Base-by-base conservation (phyloP, 2,888 invertebrate genomes). In the Carterocephalus palaemon region DNA sequence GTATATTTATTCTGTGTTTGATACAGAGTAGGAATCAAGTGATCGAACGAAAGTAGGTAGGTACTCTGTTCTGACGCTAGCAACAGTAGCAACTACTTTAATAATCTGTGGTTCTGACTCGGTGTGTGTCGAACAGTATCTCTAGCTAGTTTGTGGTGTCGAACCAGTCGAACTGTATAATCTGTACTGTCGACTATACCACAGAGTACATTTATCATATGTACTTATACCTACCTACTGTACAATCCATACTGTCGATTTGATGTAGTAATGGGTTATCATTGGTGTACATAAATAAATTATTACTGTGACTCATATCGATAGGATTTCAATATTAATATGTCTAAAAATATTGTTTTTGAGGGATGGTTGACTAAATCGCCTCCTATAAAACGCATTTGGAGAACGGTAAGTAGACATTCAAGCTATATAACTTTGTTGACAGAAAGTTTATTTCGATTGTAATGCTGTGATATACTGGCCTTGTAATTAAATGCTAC, bases 301-400 rank as follows among this genome's bases (percentile, higher is more conserved):
- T 57, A 49, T 57, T 59, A 61, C 59, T 62, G 66, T 74, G 70
- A 71, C 61, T 70, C 69, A 71, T 65, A 55, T 16, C 36, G 52
- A 52, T 61, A 55, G 52, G 54, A 26, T 43, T 54, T 49, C 54
- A 48, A 57, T 48, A 52, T 31, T 34, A 62, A 63, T 54, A 84
- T 85, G 85, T 83, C 85, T 52, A 78, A 89, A 75, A 94, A 94
- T 80, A 90, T 93, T 54, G 92, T 95, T 57, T 92, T 93, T 72
- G 95, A 95, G 84, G 98, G 98, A 53, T 98, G 97, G 97, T 89
- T 98, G 64, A 96, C 94, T 50, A 98, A 98, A 89, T 97, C 97
- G 48, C 97, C 97, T 60, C 97, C 97, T 48, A 92, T 94, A 47
- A 96, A 95, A 88, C 90, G 94, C 62, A 92, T 96, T 71, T 96